Evolutionary conservation across 2,888 invertebrate genomes (phyloP).

Genomic region (Heliconius charithonia): DNA sequence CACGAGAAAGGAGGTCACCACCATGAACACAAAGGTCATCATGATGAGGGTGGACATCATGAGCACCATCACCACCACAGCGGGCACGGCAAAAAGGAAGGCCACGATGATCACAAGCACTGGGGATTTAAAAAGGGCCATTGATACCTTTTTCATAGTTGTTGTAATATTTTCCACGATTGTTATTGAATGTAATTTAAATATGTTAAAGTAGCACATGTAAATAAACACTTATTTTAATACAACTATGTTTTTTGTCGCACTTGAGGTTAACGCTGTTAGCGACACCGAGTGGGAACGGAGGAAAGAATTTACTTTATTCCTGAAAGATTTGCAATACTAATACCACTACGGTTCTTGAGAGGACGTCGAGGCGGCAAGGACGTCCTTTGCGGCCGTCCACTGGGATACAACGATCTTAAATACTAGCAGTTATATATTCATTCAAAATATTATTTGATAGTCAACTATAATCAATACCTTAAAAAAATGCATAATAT

Average conservation of each 20-base stretch:
- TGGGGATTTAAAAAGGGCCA: constrained; percentile 88
- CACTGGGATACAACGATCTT: too few relatives aligned
- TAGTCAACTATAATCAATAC: too few relatives aligned
- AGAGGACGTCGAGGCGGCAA: too few relatives aligned
- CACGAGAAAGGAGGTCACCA: constrained; percentile 92
- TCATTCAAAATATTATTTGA: too few relatives aligned
- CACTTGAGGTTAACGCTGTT: background rate
- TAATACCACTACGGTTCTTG: too few relatives aligned
- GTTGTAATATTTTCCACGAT: background rate
- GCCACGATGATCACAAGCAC: constrained; percentile 91
- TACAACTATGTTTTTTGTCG: background rate
- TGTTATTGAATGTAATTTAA: constrained; percentile 3
- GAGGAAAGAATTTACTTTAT: too few relatives aligned
- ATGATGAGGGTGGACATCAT: constrained; percentile 90
- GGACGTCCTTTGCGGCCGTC: too few relatives aligned
- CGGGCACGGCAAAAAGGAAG: constrained; percentile 91
- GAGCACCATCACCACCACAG: constrained; percentile 90
- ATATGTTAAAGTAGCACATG: constrained; percentile 32
- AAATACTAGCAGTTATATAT: too few relatives aligned
- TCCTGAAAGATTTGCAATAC: too few relatives aligned
- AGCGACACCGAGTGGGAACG: background rate
- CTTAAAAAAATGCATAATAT: too few relatives aligned
- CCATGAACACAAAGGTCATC: constrained; percentile 91
- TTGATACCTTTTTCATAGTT: constrained; percentile 51
- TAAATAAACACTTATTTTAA: constrained; percentile 37